Evolutionary conservation across 1,140 invertebrate genomes (phyloP).

Genomic region (Trachymyrmex septentrionalis): DNA sequence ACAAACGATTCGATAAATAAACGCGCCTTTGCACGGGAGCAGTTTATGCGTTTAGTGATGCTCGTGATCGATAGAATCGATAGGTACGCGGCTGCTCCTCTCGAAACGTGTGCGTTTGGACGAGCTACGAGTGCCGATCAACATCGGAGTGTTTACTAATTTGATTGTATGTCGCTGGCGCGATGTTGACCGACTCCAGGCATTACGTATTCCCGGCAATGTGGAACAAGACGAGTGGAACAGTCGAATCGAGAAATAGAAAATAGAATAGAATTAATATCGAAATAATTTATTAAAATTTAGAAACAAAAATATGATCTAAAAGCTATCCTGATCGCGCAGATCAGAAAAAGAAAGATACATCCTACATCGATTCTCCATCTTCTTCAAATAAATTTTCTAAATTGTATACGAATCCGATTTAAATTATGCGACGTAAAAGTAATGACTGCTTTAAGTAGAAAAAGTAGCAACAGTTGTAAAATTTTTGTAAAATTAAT

Average conservation of each 20-base stretch:
- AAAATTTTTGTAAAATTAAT: too few relatives aligned
- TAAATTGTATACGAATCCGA: background rate
- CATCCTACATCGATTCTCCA: background rate
- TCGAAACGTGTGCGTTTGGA: constrained; percentile 28
- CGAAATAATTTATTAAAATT: background rate
- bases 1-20: constrained; percentile 7
- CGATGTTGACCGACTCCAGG: constrained; percentile 8
- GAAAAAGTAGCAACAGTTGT: too few relatives aligned
- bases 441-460: background rate
- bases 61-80: constrained; percentile 34
- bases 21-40: background rate
- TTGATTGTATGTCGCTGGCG: constrained; percentile 45
- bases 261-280: background rate
- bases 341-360: background rate
- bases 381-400: background rate
- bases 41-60: constrained; percentile 41
- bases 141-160: constrained; percentile 31
- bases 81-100: background rate
- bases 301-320: background rate
- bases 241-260: background rate
- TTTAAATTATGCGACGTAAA: background rate
- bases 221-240: background rate
- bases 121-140: constrained; percentile 22
- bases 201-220: constrained; percentile 10
- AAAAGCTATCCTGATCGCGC: background rate